Evolutionary conservation across 2,888 invertebrate genomes (phyloP).

Genomic region (Pammene aurita): DNA sequence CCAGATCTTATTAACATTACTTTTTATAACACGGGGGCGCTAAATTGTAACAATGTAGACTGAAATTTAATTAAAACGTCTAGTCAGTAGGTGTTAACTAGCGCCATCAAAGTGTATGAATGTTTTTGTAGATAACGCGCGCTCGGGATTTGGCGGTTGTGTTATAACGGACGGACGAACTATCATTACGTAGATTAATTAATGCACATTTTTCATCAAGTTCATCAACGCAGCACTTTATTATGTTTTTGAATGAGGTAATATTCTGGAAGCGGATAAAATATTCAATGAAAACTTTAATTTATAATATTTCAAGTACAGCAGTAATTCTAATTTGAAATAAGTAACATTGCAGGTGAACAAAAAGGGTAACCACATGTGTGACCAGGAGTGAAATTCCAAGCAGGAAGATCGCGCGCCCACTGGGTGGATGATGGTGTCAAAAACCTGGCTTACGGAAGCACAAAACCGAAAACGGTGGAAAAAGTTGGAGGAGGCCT

Average conservation of each 20-base stretch:
- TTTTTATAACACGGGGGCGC: slow-evolving; percentile 77
- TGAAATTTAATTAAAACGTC: slow-evolving; percentile 80
- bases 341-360: neutral
- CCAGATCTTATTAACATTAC: slow-evolving; percentile 80
- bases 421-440: no score
- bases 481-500: no score
- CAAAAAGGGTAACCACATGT: no score
- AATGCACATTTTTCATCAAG: slow-evolving; percentile 30
- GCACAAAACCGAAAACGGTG: no score
- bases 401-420: no score
- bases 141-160: slow-evolving; percentile 45
- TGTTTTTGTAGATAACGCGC: slow-evolving; percentile 49
- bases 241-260: slow-evolving; percentile 3
- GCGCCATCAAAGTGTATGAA: slow-evolving; percentile 66
- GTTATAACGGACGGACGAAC: slow-evolving; percentile 22
- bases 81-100: slow-evolving; percentile 74
- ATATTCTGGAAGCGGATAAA: slow-evolving; percentile 14
- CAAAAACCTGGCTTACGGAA: no score
- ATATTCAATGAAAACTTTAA: neutral
- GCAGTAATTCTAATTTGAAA: neutral
- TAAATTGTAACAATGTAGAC: slow-evolving; percentile 79
- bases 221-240: slow-evolving; percentile 15
- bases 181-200: slow-evolving; percentile 33
- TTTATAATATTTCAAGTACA: no score
- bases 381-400: no score